Conservation (phyloP, 92 coral and sea anemone species). For the Palythoa heliodiscus region DNA sequence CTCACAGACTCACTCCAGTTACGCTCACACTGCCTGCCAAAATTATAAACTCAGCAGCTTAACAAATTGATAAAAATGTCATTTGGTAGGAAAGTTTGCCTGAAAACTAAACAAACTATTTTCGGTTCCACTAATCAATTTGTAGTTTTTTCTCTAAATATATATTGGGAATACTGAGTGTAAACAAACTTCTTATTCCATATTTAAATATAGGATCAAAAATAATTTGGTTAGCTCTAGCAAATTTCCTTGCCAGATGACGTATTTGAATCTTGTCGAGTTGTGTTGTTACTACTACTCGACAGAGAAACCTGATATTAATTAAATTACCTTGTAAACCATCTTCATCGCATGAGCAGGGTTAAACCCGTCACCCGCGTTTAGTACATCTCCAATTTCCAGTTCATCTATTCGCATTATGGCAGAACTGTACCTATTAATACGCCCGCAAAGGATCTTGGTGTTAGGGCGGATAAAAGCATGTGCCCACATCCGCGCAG, state of each 20-base stretch:
- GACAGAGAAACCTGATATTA: neutral
- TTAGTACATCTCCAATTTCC: constrained; percentile 59
- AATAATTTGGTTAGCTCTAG: too few species aligned
- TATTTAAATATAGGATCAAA: too few species aligned
- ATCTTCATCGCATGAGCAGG: constrained; percentile 85
- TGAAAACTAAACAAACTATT: too few species aligned
- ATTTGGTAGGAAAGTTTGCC: too few species aligned
- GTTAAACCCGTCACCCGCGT: constrained; percentile 64
- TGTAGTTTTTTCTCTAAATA: too few species aligned
- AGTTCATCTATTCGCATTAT: constrained; percentile 77
- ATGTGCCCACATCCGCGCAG: constrained; percentile 74
- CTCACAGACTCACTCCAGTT: neutral
- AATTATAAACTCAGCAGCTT: neutral
- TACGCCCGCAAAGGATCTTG: constrained; percentile 71
- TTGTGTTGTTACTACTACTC: too few species aligned
- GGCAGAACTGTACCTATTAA: constrained; percentile 61
- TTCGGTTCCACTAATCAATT: too few species aligned
- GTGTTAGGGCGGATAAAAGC: constrained; percentile 79
- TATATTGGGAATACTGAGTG: too few species aligned
- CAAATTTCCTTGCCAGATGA: too few species aligned
- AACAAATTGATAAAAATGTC: too few species aligned
- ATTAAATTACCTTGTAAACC: constrained; percentile 54
- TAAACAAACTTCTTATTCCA: too few species aligned
- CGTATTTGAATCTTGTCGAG: too few species aligned
- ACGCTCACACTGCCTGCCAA: neutral